phyloP scores from a whole-genome alignment of 2,113 vertebrate species.

The Chaetops frenatus region DNA sequence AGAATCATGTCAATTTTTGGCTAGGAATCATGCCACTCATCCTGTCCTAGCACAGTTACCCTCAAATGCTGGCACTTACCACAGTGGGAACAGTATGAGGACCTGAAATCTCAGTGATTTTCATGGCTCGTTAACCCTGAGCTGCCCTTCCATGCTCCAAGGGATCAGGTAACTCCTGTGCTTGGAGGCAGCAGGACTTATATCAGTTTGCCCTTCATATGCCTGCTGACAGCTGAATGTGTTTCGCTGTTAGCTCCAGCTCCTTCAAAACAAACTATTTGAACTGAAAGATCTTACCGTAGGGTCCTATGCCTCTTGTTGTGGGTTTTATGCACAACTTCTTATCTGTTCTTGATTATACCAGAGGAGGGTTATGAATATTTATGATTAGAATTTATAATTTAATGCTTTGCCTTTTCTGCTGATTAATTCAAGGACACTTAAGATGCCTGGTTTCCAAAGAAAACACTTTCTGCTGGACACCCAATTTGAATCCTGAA shows the following conservation, averaged over 20 bases:
- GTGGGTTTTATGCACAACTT: constrained; percentile 69
- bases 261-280: constrained; percentile 52
- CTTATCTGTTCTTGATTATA: constrained; percentile 77
- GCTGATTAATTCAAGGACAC: constrained; percentile 82
- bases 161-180: neutral
- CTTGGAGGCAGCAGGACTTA: neutral
- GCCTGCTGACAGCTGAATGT: neutral
- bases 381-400: constrained; percentile 78
- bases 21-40: neutral
- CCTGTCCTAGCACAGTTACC: neutral
- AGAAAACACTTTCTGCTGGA: constrained; percentile 66
- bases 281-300: constrained; percentile 55
- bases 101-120: neutral
- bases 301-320: constrained; percentile 56
- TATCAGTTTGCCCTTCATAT: constrained; percentile 17
- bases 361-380: constrained; percentile 73
- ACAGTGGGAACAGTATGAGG: neutral
- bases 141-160: neutral
- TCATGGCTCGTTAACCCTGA: neutral
- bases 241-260: constrained; percentile 16
- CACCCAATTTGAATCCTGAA: constrained; percentile 59
- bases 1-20: neutral
- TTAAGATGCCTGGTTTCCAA: constrained; percentile 58
- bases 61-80: neutral
- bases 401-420: constrained; percentile 73